phyloP scores from a whole-genome alignment of 2,797 vertebrate genomes.

The Coregonus ussuriensis region DNA sequence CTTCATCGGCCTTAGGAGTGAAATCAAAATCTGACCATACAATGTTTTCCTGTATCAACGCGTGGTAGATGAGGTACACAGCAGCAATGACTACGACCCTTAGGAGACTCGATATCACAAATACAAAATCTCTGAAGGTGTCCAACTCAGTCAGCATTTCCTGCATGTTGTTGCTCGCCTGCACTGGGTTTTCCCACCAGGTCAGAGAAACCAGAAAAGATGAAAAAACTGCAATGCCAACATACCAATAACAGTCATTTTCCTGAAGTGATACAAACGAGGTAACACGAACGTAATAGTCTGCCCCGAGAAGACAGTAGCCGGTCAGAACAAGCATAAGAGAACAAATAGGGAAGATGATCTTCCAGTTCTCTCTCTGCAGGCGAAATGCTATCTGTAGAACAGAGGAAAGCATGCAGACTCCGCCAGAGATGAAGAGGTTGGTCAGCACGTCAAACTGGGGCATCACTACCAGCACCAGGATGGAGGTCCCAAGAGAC shows the following conservation, averaged over 20 bases:
- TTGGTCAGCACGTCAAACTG: constrained; percentile 80
- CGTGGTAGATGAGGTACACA: constrained; percentile 69
- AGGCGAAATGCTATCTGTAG: constrained; percentile 71
- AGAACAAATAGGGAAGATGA: constrained; percentile 79
- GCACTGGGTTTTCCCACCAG: constrained; percentile 83
- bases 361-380: constrained; percentile 72
- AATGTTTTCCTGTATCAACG: constrained; percentile 28
- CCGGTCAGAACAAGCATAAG: constrained; percentile 57
- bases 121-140: constrained; percentile 72
- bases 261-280: constrained; percentile 48
- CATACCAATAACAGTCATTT: constrained; percentile 20
- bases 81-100: constrained; percentile 59
- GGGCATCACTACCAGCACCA: constrained; percentile 81
- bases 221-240: constrained; percentile 71
- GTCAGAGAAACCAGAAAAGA: constrained; percentile 75
- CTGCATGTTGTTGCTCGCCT: constrained; percentile 68
- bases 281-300: constrained; percentile 70
- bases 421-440: constrained; percentile 78
- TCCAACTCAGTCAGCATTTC: constrained; percentile 67
- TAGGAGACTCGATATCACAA: constrained; percentile 73
- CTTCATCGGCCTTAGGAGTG: not conserved
- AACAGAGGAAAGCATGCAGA: constrained; percentile 73
- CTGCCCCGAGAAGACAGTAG: constrained; percentile 68
- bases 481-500: constrained; percentile 72
- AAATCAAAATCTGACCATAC: not conserved